Percentiles rank a stretch among this genome's conserved stretches.
Conservation (phyloP, 2,888 invertebrate species). For the Herminia tarsipennalis region DNA sequence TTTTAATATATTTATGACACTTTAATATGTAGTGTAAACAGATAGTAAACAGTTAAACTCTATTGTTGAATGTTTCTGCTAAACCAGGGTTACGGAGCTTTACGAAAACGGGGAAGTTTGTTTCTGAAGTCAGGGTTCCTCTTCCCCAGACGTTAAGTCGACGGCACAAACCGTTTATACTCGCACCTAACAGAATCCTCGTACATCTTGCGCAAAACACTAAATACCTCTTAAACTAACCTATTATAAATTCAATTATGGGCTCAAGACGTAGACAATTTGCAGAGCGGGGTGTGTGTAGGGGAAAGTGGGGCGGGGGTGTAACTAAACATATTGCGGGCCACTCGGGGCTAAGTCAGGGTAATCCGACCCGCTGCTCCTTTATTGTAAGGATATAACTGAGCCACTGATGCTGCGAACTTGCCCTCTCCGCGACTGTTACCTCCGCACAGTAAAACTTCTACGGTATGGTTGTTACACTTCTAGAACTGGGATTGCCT, state of each 20-base stretch:
- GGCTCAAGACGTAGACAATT: slow-evolving; percentile 76
- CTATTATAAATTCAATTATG: slow-evolving; percentile 84
- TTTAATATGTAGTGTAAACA: no score
- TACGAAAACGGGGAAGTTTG: not conserved
- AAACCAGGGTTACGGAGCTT: not conserved
- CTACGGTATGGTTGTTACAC: no score
- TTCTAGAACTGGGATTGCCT: not conserved
- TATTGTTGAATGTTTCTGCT: no score
- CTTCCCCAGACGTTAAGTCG: slow-evolving; percentile 14
- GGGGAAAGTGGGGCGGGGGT: slow-evolving; percentile 22
- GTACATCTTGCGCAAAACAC: slow-evolving; percentile 57
- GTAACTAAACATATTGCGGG: slow-evolving; percentile 74
- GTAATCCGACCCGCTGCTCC: slow-evolving; percentile 68
- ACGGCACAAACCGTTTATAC: slow-evolving; percentile 34
- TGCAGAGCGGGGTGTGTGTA: slow-evolving; percentile 47
- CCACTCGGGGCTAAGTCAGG: slow-evolving; percentile 62
- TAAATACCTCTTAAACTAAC: slow-evolving; percentile 79
- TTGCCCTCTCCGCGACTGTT: slow-evolving; percentile 9
- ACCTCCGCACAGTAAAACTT: not conserved
- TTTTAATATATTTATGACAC: no score
- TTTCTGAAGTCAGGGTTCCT: not conserved
- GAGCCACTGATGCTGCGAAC: slow-evolving; percentile 44
- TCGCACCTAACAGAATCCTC: slow-evolving; percentile 25
- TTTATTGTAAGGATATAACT: slow-evolving; percentile 60
- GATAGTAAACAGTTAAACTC: no score